Evolutionary conservation across 1,140 invertebrate genomes (phyloP).

Genomic region (Saccostrea cuccullata): DNA sequence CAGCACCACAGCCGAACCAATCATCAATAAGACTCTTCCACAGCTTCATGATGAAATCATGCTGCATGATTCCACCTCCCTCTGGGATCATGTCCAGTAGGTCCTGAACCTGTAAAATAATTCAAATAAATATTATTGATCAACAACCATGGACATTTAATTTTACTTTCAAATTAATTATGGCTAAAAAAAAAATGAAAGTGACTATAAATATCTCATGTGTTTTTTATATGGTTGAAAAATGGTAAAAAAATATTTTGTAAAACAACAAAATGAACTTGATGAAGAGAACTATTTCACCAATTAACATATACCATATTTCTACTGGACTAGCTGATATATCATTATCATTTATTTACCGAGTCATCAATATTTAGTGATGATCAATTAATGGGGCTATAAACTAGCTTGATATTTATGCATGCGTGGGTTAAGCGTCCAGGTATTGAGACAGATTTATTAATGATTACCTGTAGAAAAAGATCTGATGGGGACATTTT

Average conservation of each 20-base stretch:
- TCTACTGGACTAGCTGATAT: too few relatives aligned
- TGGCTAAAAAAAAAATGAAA: too few relatives aligned
- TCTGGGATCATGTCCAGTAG: constrained; percentile 75
- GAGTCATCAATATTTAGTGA: background rate
- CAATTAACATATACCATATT: too few relatives aligned
- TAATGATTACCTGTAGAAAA: constrained; percentile 9
- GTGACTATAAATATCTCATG: too few relatives aligned
- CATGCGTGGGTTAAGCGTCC: background rate
- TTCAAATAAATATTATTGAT: background rate
- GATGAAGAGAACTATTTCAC: too few relatives aligned
- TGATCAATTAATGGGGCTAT: background rate
- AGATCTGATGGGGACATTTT: background rate
- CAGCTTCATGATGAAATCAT: constrained; percentile 74
- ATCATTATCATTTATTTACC: background rate
- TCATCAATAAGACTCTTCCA: constrained; percentile 75
- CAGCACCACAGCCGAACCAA: constrained; percentile 74
- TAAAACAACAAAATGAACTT: too few relatives aligned
- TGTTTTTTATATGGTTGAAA: too few relatives aligned
- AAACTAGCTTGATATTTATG: background rate
- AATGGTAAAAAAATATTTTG: too few relatives aligned
- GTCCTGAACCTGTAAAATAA: constrained; percentile 71
- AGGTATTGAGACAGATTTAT: background rate
- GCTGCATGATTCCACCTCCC: constrained; percentile 74
- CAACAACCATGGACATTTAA: background rate
- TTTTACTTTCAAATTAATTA: too few relatives aligned